Base-by-base conservation (phyloP, 2,888 invertebrate genomes). In the Acanthococcus lagerstroemiae region DNA sequence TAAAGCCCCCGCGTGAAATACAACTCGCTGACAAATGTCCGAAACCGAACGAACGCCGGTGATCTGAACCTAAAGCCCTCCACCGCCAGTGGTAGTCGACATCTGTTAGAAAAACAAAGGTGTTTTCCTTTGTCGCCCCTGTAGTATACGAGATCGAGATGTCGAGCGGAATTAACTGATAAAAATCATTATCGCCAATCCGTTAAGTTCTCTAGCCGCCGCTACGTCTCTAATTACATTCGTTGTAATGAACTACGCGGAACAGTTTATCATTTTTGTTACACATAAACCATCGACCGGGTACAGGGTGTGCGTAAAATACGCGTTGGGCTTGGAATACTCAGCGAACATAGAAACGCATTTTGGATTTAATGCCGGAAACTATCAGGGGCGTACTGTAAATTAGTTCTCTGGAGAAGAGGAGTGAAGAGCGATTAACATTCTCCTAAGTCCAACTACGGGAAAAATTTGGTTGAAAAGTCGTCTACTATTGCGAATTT, bases 161-260 rank as follows among this genome's bases (percentile, higher is more conserved):
- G 60, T 60, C 60, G 60, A 27, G 48, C 48, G 60, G 60, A 60
- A 60, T 60, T 60, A 60, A 60, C 60, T 60, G 60, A 60, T 60
- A 60, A 60, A 60, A 60, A 60, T 60, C 60, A 60, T 60, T 60
- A 60, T 60, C 60, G 48, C 60, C 60, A 60, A 60, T 60, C 60
- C 60, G 60, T 60, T 60, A 60, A 46, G 48, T 60, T 60, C 60
- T 60, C 45, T 37, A 17, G 19, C 46, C 46, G 15, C 46, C 15
- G 26, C 60, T 48, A 27, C 60, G 46, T 19, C 48, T 60, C 60
- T 60, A 60, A 60, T 60, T 60, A 60, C 60, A 60, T 24, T 60
- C 60, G 21, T 24, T 26, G 46, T 45, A 26, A 46, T 48, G 27
- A 46, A 60, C 24, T 48, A 9, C 26, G 37, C 37, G 44, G 19